These are phyloP conservation scores for Chirona hameri DNA, from an alignment of 2,888 invertebrate species.

Conservation along the genomic window DNA sequence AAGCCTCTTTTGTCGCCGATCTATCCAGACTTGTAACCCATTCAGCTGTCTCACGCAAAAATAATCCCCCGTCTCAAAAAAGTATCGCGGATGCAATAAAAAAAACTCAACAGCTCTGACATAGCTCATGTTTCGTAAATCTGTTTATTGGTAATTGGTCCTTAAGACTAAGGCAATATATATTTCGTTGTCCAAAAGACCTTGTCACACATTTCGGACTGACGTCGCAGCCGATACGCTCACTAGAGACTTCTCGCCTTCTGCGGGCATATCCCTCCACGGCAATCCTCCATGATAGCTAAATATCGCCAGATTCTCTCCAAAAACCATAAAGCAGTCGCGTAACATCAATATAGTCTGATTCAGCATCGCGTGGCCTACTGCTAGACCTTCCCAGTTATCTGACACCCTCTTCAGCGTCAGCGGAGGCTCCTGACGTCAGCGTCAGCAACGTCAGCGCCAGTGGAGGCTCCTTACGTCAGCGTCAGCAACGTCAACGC, in stretches of 20 bases:
- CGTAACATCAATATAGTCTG: not conserved
- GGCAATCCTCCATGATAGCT: not conserved
- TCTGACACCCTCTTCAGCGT: too few relatives aligned
- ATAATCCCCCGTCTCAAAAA: too few relatives aligned
- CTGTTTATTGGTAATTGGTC: not conserved
- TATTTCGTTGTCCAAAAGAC: not conserved
- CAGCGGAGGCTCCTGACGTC: not conserved
- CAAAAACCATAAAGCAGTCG: not conserved
- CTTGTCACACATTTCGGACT: not conserved
- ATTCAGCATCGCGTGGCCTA: not conserved
- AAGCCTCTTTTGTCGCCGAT: too few relatives aligned
- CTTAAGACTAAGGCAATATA: not conserved
- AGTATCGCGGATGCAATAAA: too few relatives aligned
- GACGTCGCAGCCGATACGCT: not conserved
- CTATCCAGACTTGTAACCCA: too few relatives aligned
- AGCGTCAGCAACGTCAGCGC: not conserved
- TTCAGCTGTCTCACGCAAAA: too few relatives aligned
- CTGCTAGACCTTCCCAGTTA: too few relatives aligned
- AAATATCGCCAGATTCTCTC: not conserved
- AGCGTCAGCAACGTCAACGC: not conserved
- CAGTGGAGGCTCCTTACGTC: not conserved
- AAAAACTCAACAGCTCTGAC: too few relatives aligned
- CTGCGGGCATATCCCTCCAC: not conserved
- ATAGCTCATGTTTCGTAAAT: not conserved
- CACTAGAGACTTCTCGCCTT: not conserved